These are phyloP conservation scores for Koerneria pararmatus DNA, from an alignment of 2,888 invertebrate genomes.

Conservation along the genomic window DNA sequence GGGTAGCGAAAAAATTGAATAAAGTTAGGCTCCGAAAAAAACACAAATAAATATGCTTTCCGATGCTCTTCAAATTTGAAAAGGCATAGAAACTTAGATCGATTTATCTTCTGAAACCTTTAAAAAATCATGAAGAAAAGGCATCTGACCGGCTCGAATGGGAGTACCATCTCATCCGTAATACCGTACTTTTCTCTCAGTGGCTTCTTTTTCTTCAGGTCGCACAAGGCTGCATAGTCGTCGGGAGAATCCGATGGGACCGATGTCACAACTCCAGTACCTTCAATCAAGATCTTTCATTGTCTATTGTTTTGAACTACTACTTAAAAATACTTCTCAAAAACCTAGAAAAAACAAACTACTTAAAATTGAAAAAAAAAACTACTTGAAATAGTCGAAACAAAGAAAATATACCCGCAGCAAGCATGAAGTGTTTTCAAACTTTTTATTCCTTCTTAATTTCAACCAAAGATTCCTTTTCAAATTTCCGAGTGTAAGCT, in stretches of 20 bases:
- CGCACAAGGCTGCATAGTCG: conserved; percentile 89
- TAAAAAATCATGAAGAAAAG: not conserved
- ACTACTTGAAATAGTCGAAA: not conserved
- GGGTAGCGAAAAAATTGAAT: too few species aligned
- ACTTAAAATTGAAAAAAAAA: too few species aligned
- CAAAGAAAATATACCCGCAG: not conserved
- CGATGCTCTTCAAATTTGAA: too few species aligned
- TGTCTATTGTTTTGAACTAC: too few species aligned
- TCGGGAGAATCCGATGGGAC: conserved; percentile 98
- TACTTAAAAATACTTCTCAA: not conserved
- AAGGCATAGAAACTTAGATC: too few species aligned
- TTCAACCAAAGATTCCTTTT: too few species aligned
- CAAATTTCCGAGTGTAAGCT: not conserved
- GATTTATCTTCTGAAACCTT: not conserved
- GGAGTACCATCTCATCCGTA: conserved; percentile 75
- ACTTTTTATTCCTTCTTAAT: not conserved
- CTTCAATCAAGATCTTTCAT: conserved; percentile 38
- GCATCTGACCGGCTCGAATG: conserved; percentile 69
- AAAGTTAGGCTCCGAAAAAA: too few species aligned
- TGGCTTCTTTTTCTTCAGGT: conserved; percentile 81
- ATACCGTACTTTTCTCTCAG: conserved; percentile 83
- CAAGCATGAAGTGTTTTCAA: not conserved
- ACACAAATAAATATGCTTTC: too few species aligned
- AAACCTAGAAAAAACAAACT: too few species aligned
- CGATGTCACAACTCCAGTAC: conserved; percentile 93